A percentile compares a stretch with the other conserved stretches of the same genome.
These are phyloP conservation scores for Lipophrys pholis DNA, from an alignment of 2,113 vertebrate species.

Conservation along the genomic window DNA sequence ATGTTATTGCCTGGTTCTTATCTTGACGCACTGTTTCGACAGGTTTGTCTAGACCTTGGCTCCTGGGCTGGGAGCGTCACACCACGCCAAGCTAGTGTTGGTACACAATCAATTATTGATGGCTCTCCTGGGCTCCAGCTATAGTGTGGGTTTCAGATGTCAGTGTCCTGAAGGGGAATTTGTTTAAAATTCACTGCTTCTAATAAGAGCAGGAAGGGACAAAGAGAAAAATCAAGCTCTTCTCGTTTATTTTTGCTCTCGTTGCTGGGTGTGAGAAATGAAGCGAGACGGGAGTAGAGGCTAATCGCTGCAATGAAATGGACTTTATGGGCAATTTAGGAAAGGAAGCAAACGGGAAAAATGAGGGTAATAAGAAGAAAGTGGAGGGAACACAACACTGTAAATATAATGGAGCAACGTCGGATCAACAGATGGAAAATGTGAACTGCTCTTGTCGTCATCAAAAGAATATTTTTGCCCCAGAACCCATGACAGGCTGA, in stretches of 20 bases:
- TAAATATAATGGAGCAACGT: conserved; percentile 11
- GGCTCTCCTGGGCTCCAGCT: conserved; percentile 62
- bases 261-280: background rate
- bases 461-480: background rate
- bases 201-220: conserved; percentile 10
- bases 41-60: conserved; percentile 44
- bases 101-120: conserved; percentile 81
- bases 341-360: background rate
- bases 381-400: background rate
- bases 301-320: background rate
- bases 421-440: conserved; percentile 44
- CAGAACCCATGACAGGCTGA: background rate
- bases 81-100: conserved; percentile 53
- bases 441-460: conserved; percentile 13
- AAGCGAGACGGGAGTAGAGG: background rate
- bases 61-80: conserved; percentile 46
- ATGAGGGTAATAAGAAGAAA: background rate
- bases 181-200: conserved; percentile 62
- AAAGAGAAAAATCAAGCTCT: background rate
- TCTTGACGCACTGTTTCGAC: conserved; percentile 29
- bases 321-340: background rate
- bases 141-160: conserved; percentile 79
- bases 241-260: background rate
- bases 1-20: conserved; percentile 20
- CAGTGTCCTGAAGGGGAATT: conserved; percentile 62